A percentile compares a stretch with the other conserved stretches of the same genome.
Conservation (phyloP, 1,140 invertebrate species). For the Lordiphosa collinella region DNA sequence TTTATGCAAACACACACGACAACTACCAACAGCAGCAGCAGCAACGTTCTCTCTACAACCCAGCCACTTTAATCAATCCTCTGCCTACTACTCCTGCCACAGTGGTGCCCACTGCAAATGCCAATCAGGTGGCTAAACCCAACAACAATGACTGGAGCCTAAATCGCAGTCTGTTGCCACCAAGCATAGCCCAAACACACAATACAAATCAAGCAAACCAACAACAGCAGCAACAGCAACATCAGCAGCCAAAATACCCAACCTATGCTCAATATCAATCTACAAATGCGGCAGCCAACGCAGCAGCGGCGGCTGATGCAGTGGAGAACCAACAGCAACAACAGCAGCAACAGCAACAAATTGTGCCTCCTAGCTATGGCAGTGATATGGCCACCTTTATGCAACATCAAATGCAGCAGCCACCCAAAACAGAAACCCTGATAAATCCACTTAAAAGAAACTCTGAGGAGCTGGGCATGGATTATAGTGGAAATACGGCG, state of each 20-base stretch:
- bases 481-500: conserved; percentile 48
- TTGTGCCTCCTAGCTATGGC: conserved; percentile 55
- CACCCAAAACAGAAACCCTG: conserved; percentile 49
- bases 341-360: conserved; percentile 20
- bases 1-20: conserved; percentile 36
- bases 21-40: conserved; percentile 43
- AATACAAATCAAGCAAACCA: conserved; percentile 3
- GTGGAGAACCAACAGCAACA: conserved; percentile 34
- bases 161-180: conserved; percentile 49
- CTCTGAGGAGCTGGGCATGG: conserved; percentile 56
- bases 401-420: conserved; percentile 70
- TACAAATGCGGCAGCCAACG: conserved; percentile 67
- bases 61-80: conserved; percentile 58
- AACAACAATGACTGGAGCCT: conserved; percentile 54
- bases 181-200: conserved; percentile 34
- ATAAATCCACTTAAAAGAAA: conserved; percentile 62
- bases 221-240: conserved; percentile 27
- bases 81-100: conserved; percentile 18
- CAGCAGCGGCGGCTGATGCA: conserved; percentile 54
- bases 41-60: conserved; percentile 53
- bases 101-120: conserved; percentile 9
- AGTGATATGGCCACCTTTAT: conserved; percentile 73
- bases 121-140: conserved; percentile 18
- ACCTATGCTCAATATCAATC: conserved; percentile 74
- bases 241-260: conserved; percentile 55